These are phyloP conservation scores for Harpalus rubripes DNA, from an alignment of 2,888 invertebrate genomes.

Conservation along the genomic window DNA sequence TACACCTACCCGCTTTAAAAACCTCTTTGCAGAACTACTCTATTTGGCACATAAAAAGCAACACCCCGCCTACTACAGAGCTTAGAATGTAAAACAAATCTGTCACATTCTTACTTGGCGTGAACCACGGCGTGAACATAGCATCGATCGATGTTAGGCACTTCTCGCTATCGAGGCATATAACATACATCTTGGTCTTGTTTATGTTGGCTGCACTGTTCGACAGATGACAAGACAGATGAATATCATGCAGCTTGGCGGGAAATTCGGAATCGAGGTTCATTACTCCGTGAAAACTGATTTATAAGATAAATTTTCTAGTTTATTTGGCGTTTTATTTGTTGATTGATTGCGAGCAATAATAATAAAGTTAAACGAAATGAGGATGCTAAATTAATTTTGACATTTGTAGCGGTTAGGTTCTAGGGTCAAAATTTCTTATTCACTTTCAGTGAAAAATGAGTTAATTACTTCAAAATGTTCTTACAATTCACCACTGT, in stretches of 20 bases:
- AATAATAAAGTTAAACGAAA: too few species aligned
- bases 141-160: constrained; percentile 18
- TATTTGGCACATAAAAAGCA: background rate
- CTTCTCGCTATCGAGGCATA: constrained; percentile 17
- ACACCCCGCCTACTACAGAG: constrained; percentile 19
- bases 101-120: constrained; percentile 12
- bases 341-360: too few species aligned
- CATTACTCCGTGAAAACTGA: too few species aligned
- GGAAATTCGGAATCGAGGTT: background rate
- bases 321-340: too few species aligned
- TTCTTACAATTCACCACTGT: too few species aligned
- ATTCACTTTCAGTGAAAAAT: too few species aligned
- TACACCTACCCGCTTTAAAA: constrained; percentile 10
- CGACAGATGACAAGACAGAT: background rate
- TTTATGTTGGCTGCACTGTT: constrained; percentile 5
- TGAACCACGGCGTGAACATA: constrained; percentile 8
- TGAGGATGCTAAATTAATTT: too few species aligned
- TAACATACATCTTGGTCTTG: constrained; percentile 14
- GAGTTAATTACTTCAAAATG: too few species aligned
- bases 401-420: too few species aligned
- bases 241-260: background rate
- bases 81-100: constrained; percentile 32
- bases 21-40: constrained; percentile 6
- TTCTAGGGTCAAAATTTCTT: too few species aligned
- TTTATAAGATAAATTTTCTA: too few species aligned